These are phyloP conservation scores for Dysmachus trigonus DNA, from an alignment of 2,888 invertebrate species.

Conservation along the genomic window DNA sequence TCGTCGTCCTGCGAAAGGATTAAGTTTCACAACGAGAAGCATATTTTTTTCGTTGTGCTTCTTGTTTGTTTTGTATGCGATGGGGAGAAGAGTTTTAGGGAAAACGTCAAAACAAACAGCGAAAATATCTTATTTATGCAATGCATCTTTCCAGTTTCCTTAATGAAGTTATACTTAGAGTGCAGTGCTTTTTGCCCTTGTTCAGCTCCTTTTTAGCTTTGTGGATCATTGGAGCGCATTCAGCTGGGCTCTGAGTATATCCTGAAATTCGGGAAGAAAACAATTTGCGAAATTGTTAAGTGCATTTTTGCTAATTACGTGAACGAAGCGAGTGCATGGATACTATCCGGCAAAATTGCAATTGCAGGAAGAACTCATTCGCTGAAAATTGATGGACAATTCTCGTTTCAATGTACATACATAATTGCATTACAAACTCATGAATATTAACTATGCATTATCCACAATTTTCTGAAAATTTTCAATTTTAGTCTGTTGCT, in stretches of 20 bases:
- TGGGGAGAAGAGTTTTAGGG: background rate
- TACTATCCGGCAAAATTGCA: background rate
- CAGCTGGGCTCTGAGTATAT: background rate
- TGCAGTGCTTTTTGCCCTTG: background rate
- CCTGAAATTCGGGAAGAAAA: background rate
- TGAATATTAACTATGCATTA: background rate
- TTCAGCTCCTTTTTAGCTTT: background rate
- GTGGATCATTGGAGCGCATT: background rate
- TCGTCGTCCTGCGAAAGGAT: background rate
- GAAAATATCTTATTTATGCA: conserved; percentile 32
- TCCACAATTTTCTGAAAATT: background rate
- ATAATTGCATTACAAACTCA: background rate
- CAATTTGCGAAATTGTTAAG: background rate
- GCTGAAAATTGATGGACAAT: background rate
- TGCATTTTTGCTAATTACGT: conserved; percentile 8
- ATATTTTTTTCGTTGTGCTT: background rate
- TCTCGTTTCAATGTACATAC: background rate
- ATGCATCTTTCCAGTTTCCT: background rate
- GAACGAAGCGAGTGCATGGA: background rate
- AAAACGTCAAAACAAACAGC: conserved; percentile 25
- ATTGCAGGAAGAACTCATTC: background rate
- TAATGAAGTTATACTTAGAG: conserved; percentile 11
- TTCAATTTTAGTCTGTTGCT: background rate
- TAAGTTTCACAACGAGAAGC: background rate
- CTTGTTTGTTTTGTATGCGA: background rate